Evolutionary conservation across 2,888 invertebrate species (phyloP).

Genomic region (Elmis aenea): DNA sequence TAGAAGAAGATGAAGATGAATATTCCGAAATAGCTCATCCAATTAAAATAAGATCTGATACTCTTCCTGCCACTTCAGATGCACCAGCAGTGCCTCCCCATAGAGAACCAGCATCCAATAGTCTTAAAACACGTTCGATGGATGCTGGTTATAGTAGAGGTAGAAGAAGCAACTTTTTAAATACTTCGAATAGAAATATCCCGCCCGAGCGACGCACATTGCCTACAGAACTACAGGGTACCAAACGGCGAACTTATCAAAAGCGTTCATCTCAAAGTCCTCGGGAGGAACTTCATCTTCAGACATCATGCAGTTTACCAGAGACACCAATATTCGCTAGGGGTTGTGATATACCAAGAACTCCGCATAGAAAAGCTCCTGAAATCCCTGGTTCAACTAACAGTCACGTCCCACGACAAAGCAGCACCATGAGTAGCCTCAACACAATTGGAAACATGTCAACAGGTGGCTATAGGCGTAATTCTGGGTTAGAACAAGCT

Average conservation of each 20-base stretch:
- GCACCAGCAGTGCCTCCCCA: conserved; percentile 73
- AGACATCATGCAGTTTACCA: conserved; percentile 82
- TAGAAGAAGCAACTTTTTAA: conserved; percentile 39
- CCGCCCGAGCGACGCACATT: conserved; percentile 68
- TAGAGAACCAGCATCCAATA: conserved; percentile 57
- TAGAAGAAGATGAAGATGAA: conserved; percentile 73
- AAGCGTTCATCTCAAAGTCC: conserved; percentile 52
- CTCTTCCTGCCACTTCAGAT: conserved; percentile 51
- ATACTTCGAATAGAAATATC: conserved; percentile 53
- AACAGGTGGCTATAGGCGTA: conserved; percentile 33
- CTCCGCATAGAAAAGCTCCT: conserved; percentile 67
- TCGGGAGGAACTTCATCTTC: conserved; percentile 60
- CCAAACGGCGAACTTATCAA: conserved; percentile 37
- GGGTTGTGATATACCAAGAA: conserved; percentile 78
- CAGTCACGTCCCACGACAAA: conserved; percentile 59
- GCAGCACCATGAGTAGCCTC: conserved; percentile 57
- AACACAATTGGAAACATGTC: conserved; percentile 51
- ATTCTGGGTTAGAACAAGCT: conserved; percentile 45
- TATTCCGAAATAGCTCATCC: conserved; percentile 62
- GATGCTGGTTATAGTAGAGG: conserved; percentile 66
- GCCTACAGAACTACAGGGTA: conserved; percentile 62
- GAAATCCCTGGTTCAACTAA: conserved; percentile 50
- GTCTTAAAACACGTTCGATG: conserved; percentile 80
- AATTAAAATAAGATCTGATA: conserved; percentile 52
- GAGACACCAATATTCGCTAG: conserved; percentile 84